phyloP scores from a whole-genome alignment of 2,797 vertebrate species.

The Acrocephalus scirpaceus region DNA sequence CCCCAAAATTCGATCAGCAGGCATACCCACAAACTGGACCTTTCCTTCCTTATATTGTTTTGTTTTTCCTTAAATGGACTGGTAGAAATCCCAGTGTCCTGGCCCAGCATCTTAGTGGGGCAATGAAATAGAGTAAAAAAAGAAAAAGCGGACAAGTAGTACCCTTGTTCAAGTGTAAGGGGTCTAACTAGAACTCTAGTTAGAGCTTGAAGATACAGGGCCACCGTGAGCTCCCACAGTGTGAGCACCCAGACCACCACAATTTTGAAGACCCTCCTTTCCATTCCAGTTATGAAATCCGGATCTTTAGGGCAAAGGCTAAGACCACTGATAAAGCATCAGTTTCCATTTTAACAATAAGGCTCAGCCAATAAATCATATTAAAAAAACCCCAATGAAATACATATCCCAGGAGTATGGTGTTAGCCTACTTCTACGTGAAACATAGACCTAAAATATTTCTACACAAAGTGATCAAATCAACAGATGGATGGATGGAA shows the following conservation, averaged over 20 bases:
- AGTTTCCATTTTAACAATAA: neutral
- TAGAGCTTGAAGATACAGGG: slow-evolving; percentile 24
- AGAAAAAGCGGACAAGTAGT: slow-evolving; percentile 65
- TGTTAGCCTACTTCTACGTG: neutral
- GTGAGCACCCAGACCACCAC: slow-evolving; percentile 23
- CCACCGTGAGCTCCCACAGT: neutral
- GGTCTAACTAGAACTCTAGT: slow-evolving; percentile 60
- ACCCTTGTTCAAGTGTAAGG: slow-evolving; percentile 51
- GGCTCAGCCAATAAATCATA: neutral
- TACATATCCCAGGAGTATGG: neutral
- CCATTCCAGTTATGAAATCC: neutral
- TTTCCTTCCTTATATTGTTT: slow-evolving; percentile 68
- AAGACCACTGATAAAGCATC: neutral
- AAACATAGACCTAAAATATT: neutral
- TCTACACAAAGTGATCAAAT: neutral
- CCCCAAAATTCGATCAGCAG: slow-evolving; percentile 67
- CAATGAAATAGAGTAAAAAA: slow-evolving; percentile 69
- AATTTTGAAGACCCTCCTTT: neutral
- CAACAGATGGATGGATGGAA: neutral
- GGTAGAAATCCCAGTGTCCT: slow-evolving; percentile 70
- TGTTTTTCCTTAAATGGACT: slow-evolving; percentile 71
- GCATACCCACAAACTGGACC: slow-evolving; percentile 68
- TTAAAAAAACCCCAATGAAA: neutral
- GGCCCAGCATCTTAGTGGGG: slow-evolving; percentile 70
- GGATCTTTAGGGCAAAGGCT: neutral